phyloP scores from a whole-genome alignment of 2,888 invertebrate species.

The Drosophila picticornis region DNA sequence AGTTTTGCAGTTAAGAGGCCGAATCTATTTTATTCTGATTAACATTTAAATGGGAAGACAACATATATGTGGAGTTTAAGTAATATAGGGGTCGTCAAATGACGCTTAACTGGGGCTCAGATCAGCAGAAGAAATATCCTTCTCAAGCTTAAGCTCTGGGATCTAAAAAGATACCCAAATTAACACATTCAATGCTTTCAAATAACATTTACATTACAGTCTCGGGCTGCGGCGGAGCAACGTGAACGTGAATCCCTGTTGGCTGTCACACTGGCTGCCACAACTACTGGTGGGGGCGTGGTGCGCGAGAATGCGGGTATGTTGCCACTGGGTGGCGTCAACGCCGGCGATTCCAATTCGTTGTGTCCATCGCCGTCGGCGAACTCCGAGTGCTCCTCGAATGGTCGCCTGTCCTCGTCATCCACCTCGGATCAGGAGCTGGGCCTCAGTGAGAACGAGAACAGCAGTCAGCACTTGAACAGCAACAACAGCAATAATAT shows the following conservation, averaged over 20 bases:
- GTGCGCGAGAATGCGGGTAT: slow-evolving; percentile 43
- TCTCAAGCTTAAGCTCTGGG: neutral
- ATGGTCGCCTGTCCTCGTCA: slow-evolving; percentile 92
- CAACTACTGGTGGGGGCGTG: slow-evolving; percentile 50
- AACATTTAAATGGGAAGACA: too few relatives aligned
- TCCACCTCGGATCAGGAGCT: slow-evolving; percentile 90
- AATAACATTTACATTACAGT: slow-evolving; percentile 38
- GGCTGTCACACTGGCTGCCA: slow-evolving; percentile 88
- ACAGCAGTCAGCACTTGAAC: slow-evolving; percentile 84
- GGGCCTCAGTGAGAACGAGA: slow-evolving; percentile 87
- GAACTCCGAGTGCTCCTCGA: slow-evolving; percentile 94
- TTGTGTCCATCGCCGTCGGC: slow-evolving; percentile 93
- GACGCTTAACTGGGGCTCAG: neutral
- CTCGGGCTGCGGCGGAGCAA: slow-evolving; percentile 93
- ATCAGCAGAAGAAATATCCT: neutral
- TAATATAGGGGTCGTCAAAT: too few relatives aligned
- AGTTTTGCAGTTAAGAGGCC: too few relatives aligned
- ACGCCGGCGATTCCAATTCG: slow-evolving; percentile 86
- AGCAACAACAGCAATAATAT: slow-evolving; percentile 81
- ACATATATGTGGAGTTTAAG: too few relatives aligned
- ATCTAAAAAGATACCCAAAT: neutral
- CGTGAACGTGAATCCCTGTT: slow-evolving; percentile 92
- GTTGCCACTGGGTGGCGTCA: slow-evolving; percentile 57
- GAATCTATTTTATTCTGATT: too few relatives aligned
- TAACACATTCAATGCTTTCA: neutral